phyloP scores from a whole-genome alignment of 2,888 invertebrate genomes.

The Cremastobaeus sp. region DNA sequence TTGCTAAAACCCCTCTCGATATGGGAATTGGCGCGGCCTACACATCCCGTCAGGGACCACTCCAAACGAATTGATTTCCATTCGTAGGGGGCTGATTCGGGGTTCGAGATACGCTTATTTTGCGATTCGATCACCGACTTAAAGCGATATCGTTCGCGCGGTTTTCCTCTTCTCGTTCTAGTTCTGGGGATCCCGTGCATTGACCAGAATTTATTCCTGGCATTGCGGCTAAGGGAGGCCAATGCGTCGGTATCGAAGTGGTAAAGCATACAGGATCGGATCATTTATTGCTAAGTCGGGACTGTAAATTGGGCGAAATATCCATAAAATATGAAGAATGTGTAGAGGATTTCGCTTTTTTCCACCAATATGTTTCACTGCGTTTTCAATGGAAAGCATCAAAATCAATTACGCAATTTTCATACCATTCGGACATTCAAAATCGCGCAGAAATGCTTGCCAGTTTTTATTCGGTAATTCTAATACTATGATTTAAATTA shows the following conservation, averaged over 20 bases:
- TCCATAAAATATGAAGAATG: conserved; percentile 33
- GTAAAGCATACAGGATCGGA: conserved; percentile 33
- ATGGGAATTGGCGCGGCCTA: conserved; percentile 52
- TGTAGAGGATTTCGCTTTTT: conserved; percentile 34
- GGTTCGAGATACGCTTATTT: conserved; percentile 53
- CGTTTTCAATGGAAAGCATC: too few species aligned
- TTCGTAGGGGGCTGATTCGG: conserved; percentile 34
- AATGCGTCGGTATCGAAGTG: conserved; percentile 28
- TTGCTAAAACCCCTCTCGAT: conserved; percentile 31
- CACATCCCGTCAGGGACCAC: conserved; percentile 59
- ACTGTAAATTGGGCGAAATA: conserved; percentile 39
- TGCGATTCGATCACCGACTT: conserved; percentile 51
- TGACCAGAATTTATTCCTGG: conserved; percentile 56
- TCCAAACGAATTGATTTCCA: conserved; percentile 59
- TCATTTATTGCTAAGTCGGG: conserved; percentile 45
- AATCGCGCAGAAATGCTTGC: too few species aligned
- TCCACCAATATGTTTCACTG: too few species aligned
- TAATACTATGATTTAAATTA: too few species aligned
- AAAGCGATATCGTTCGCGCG: conserved; percentile 38
- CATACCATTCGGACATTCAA: too few species aligned
- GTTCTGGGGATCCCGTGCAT: conserved; percentile 24
- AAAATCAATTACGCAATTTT: too few species aligned
- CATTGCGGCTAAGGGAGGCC: conserved; percentile 38
- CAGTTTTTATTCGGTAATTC: too few species aligned
- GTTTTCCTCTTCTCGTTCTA: conserved; percentile 14